A percentile compares a stretch with the other conserved stretches of the same genome.
Conservation (phyloP, 1,140 invertebrate genomes). For the Cydia amplana region DNA sequence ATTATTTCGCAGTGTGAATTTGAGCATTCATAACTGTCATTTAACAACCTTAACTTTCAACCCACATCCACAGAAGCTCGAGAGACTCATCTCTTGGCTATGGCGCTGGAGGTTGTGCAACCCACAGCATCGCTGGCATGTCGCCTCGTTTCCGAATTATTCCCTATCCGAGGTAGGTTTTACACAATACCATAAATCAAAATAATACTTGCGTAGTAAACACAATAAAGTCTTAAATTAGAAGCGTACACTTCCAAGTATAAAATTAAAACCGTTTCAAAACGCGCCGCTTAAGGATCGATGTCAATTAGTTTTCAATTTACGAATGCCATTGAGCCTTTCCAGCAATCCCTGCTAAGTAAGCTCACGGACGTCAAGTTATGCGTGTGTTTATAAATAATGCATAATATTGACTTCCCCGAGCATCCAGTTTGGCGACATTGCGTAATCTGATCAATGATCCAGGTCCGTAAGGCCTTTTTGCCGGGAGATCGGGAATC, state of each 20-base stretch:
- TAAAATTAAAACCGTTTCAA: constrained; percentile 22
- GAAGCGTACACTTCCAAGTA: constrained; percentile 55
- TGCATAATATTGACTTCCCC: constrained; percentile 67
- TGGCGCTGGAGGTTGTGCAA: constrained; percentile 55
- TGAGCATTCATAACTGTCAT: constrained; percentile 66
- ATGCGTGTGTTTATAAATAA: constrained; percentile 68
- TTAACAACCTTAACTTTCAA: constrained; percentile 62
- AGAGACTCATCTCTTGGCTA: constrained; percentile 65
- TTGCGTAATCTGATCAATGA: constrained; percentile 76
- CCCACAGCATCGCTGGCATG: constrained; percentile 58
- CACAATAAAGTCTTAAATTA: constrained; percentile 66
- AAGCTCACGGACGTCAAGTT: constrained; percentile 38
- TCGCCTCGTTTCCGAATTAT: constrained; percentile 66
- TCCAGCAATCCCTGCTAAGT: constrained; percentile 24
- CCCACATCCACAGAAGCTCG: constrained; percentile 56
- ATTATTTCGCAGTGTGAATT: constrained; percentile 54
- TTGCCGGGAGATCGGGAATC: constrained; percentile 58
- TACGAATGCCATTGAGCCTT: constrained; percentile 31
- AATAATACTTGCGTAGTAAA: neutral
- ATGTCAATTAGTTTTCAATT: constrained; percentile 32
- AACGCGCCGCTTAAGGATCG: constrained; percentile 21
- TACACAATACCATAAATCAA: constrained; percentile 45
- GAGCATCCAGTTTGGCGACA: constrained; percentile 71
- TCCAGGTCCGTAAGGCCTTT: constrained; percentile 63
- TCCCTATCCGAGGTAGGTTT: constrained; percentile 52